Conservation (phyloP, 2,888 invertebrate genomes). For the Eumacrocentrus americanus region DNA sequence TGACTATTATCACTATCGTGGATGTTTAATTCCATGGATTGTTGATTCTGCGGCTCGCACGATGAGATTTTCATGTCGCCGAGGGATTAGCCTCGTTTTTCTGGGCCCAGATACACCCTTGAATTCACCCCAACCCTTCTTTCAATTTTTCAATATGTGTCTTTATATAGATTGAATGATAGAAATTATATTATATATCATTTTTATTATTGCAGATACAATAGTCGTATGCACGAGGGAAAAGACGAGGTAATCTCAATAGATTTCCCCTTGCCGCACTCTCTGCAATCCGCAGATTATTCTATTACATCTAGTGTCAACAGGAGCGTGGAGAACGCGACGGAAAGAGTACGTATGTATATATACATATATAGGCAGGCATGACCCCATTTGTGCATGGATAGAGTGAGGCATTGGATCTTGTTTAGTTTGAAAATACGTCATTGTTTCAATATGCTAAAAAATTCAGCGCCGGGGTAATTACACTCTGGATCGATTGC, state of each 20-base stretch:
- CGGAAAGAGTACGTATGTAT: constrained; percentile 16
- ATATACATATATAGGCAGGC: constrained; percentile 23
- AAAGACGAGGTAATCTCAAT: too few relatives aligned
- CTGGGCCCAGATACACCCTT: background rate
- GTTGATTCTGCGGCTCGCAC: constrained; percentile 51
- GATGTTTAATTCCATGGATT: constrained; percentile 49
- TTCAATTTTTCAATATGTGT: background rate
- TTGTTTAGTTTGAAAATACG: constrained; percentile 73
- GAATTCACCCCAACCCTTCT: background rate
- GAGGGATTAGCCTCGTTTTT: constrained; percentile 41
- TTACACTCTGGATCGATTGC: constrained; percentile 65
- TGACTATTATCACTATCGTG: constrained; percentile 6
- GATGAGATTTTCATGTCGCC: constrained; percentile 55
- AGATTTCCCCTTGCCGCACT: background rate
- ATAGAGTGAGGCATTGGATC: constrained; percentile 44
- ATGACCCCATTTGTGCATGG: constrained; percentile 41
- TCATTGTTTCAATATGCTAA: constrained; percentile 70
- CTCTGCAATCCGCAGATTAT: constrained; percentile 50
- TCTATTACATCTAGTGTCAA: constrained; percentile 56
- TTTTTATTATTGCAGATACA: too few relatives aligned
- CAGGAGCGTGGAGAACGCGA: constrained; percentile 36
- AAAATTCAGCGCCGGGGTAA: constrained; percentile 71
- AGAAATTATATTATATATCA: background rate
- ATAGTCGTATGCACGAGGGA: too few relatives aligned
- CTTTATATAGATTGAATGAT: background rate